Percentiles rank a stretch among this genome's conserved stretches.
These are phyloP conservation scores for Corythornis cristatus DNA, from an alignment of 2,113 vertebrate genomes.

Conservation along the genomic window DNA sequence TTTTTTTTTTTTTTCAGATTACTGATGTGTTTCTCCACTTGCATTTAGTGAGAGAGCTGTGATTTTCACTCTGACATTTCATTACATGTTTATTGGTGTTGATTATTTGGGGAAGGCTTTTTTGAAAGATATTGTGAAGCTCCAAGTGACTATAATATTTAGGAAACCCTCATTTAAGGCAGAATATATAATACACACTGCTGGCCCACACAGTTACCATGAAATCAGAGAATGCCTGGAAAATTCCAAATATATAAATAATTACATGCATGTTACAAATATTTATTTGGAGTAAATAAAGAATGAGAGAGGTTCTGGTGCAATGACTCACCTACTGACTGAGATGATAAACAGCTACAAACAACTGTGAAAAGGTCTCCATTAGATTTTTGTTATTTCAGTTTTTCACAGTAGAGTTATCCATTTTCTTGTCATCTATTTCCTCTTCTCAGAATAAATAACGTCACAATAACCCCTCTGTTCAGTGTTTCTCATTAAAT, in stretches of 20 bases:
- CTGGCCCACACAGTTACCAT: neutral
- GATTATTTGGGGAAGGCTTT: neutral
- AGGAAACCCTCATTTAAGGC: neutral
- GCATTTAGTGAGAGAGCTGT: neutral
- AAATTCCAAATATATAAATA: conserved; percentile 34
- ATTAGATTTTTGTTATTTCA: neutral
- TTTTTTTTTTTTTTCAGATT: neutral
- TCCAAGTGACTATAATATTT: neutral
- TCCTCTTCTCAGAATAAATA: conserved; percentile 16
- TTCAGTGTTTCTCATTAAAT: neutral
- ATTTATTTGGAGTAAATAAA: conserved; percentile 8
- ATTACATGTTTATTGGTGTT: neutral
- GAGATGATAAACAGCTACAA: conserved; percentile 6
- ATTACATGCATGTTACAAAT: conserved; percentile 25
- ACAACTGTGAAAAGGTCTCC: neutral
- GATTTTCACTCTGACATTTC: neutral
- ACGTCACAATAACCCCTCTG: neutral
- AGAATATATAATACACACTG: neutral
- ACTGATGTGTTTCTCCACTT: neutral
- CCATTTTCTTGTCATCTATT: conserved; percentile 18
- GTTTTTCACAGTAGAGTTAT: neutral
- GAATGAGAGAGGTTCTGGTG: neutral
- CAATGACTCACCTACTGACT: neutral
- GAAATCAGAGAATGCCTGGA: neutral
- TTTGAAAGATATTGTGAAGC: neutral